A percentile compares a stretch with the other conserved stretches of the same genome.
phyloP scores from a whole-genome alignment of 1,140 invertebrate genomes.

The Potamilus streckersoni region DNA sequence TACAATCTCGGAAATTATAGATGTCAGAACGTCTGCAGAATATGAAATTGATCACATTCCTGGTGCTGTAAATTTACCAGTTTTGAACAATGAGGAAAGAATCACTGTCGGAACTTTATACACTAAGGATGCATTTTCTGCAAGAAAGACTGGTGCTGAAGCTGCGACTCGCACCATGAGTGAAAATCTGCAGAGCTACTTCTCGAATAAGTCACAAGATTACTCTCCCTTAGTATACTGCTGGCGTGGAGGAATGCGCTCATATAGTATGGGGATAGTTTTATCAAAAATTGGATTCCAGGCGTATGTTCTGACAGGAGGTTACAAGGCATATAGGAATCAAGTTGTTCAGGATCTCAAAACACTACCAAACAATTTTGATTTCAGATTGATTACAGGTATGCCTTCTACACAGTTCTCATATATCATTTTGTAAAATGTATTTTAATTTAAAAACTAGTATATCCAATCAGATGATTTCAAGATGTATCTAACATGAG shows the following conservation, averaged over 20 bases:
- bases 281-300: constrained; percentile 38
- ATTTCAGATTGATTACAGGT: constrained; percentile 38
- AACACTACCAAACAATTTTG: constrained; percentile 18
- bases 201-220: constrained; percentile 16
- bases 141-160: constrained; percentile 35
- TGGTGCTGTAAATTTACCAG: constrained; percentile 38
- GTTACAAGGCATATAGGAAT: constrained; percentile 35
- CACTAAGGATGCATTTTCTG: constrained; percentile 22
- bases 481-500: too few relatives aligned
- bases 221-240: constrained; percentile 40
- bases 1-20: constrained; percentile 25
- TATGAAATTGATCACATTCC: constrained; percentile 40
- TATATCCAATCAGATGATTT: too few relatives aligned
- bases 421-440: too few relatives aligned
- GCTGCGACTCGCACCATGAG: constrained; percentile 28
- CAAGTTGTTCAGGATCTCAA: constrained; percentile 21
- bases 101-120: constrained; percentile 30
- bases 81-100: constrained; percentile 27
- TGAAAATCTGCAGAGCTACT: constrained; percentile 28
- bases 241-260: constrained; percentile 41
- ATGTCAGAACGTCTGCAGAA: constrained; percentile 37
- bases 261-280: constrained; percentile 33
- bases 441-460: too few relatives aligned
- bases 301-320: constrained; percentile 27
- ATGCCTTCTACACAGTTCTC: background rate